Base-by-base conservation (phyloP, 2,797 vertebrate species). In the Chlorospingus semifuscus region DNA sequence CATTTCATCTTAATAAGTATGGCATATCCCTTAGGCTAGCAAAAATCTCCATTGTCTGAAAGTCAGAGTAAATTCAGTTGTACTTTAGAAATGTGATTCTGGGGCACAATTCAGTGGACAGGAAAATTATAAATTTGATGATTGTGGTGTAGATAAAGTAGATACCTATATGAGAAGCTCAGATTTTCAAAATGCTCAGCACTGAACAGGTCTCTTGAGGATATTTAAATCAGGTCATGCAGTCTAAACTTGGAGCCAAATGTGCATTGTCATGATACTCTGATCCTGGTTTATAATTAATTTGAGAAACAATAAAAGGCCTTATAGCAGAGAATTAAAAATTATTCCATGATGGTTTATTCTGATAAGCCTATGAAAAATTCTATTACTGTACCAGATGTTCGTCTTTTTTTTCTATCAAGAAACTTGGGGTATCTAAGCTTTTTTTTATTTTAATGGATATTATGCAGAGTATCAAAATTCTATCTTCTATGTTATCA, bases 1-100 rank as follows among this genome's bases (percentile, higher is more conserved):
- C 82, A 85, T 93, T 95, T 94, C 65, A 50, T 53, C 11, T 92
- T 87, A 91, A 61, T 84, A 83, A 75, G 69, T 57, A 93, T 12
- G 5, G 37, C 27, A 79, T 85, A 91, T 95, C 21, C 23, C 42
- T 82, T 36, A 65, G 34, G 37, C 79, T 88, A 93, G 61, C 47
- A 96, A 74, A 82, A 89, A 77, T 13, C 1, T 11, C 34, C 44
- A 49, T 34, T 87, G 30, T 83, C 63, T 81, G 49, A 90, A 96
- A 96, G 74, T 47, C n/a, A 85, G 65, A 74, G 61, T 27, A 89
- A 90, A 83, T 72, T n/a, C 52, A 49, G 11, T 37, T 92, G 49
- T 91, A 88, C 19, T 75, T 74, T 56, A 36, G 21, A 60, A 66
- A 44, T 2, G 0, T 79, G 42, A 90, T 61, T 66, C 71, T 95